A percentile compares a stretch with the other conserved stretches of the same genome.
Evolutionary conservation across 2,113 vertebrate genomes (phyloP).

Genomic region (Baryphthengus martii): DNA sequence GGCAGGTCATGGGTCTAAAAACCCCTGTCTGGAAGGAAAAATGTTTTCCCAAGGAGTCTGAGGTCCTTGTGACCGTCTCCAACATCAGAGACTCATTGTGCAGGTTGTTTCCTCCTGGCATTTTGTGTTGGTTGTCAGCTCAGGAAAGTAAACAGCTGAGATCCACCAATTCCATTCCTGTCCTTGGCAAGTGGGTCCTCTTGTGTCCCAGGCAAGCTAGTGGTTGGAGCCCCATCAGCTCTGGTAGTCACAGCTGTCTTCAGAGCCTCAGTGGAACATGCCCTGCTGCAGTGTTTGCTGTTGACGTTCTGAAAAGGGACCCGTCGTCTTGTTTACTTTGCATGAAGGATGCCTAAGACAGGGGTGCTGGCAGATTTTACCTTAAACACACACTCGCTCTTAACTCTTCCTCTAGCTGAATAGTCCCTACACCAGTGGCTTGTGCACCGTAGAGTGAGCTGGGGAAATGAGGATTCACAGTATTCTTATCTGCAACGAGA

Average conservation of each 20-base stretch:
- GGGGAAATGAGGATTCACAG: neutral
- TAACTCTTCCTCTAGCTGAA: neutral
- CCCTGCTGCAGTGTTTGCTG: neutral
- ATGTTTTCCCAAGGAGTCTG: neutral
- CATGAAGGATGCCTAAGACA: neutral
- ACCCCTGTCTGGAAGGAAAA: neutral
- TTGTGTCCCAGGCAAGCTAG: neutral
- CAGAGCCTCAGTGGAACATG: neutral
- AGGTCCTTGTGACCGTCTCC: neutral
- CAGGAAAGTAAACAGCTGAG: neutral
- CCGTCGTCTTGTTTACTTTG: neutral
- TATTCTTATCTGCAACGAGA: neutral
- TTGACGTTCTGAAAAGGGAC: neutral
- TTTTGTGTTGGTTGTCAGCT: neutral
- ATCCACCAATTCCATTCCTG: neutral
- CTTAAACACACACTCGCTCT: neutral
- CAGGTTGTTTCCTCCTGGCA: neutral
- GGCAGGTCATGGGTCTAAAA: constrained; percentile 1
- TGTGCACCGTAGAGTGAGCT: neutral
- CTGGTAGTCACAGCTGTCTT: neutral
- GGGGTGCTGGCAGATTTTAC: neutral
- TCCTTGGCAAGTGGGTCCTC: neutral
- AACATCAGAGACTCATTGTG: neutral
- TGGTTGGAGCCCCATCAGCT: neutral
- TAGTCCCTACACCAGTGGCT: neutral